These are phyloP conservation scores for Gymnocypris eckloni DNA, from an alignment of 2,797 vertebrate species.

Conservation along the genomic window DNA sequence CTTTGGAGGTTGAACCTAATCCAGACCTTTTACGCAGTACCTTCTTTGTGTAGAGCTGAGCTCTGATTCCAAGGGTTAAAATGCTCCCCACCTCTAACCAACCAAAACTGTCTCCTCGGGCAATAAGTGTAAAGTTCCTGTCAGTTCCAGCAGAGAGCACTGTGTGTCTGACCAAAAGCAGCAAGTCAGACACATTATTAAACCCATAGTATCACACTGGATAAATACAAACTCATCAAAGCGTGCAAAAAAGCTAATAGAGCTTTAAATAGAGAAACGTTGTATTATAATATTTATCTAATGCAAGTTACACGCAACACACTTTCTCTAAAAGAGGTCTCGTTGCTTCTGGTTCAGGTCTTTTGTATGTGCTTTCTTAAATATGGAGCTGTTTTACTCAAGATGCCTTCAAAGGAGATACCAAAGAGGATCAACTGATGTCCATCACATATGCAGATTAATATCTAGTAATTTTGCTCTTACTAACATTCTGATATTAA, in stretches of 20 bases:
- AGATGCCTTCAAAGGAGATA: background rate
- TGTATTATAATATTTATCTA: background rate
- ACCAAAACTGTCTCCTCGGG: background rate
- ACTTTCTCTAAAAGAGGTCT: background rate
- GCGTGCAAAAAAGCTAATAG: background rate
- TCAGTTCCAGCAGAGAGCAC: slow-evolving; percentile 61
- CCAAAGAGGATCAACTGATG: background rate
- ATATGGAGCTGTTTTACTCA: background rate
- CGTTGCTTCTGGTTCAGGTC: background rate
- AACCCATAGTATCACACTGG: background rate
- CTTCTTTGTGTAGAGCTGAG: background rate
- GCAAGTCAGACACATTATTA: slow-evolving; percentile 1
- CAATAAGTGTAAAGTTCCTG: slow-evolving; percentile 37
- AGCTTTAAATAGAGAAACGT: background rate
- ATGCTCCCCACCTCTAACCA: background rate
- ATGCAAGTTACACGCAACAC: background rate
- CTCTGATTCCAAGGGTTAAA: background rate
- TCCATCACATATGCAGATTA: background rate
- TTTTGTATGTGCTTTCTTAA: background rate
- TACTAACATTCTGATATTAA: background rate
- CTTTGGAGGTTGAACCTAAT: background rate
- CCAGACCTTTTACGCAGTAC: background rate
- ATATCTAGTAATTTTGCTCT: background rate
- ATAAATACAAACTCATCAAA: background rate
- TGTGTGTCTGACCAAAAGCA: slow-evolving; percentile 46